Base-by-base conservation (phyloP, 1,140 invertebrate genomes). In the Drosophila orosa region DNA sequence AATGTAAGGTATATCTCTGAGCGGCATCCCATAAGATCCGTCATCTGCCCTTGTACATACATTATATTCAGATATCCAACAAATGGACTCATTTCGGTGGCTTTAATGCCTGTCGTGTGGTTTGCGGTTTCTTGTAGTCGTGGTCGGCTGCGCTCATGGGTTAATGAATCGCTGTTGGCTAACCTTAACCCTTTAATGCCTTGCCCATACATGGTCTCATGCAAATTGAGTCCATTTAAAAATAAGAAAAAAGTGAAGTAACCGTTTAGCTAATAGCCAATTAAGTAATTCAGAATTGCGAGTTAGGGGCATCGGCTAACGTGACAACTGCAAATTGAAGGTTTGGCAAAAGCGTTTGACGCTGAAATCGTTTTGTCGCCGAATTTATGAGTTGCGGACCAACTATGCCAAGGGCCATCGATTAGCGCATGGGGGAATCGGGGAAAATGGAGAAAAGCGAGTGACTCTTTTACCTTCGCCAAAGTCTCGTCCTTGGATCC, bases 251-350 rank as follows among this genome's bases (percentile, higher is more conserved):
- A 24, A 45, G 3, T 5, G 6, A 13, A 19, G 7, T 31, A 54
- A 52, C 56, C 58, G 68, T 69, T 87, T 80, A 71, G 83, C 83
- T 89, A 87, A 89, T 80, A 77, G 83, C 79, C 83, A 87, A 87
- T 87, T 87, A 87, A 80, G 83, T 82, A 87, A 87, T 87, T 87
- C 77, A 77, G 72, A 67, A 35, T 27, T 10, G 22, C 12, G 10
- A 17, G 9, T 27, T 2, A 10, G 48, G 29, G 45, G 54, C 24
- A 31, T 42, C 10, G 35, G 35, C 35, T 37, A 37, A 86, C 82
- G 82, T 86, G 83, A 82, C 74, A 86, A 79, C 78, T 87, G 78
- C 56, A 76, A 86, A 79, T 87, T 82, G 17, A 44, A 50, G 66
- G 56, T 62, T 65, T 65, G 7, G 22, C 40, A 35, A 58, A 61